Evolutionary conservation across 2,797 vertebrate species (phyloP).

Genomic region (Glyptemys insculpta): DNA sequence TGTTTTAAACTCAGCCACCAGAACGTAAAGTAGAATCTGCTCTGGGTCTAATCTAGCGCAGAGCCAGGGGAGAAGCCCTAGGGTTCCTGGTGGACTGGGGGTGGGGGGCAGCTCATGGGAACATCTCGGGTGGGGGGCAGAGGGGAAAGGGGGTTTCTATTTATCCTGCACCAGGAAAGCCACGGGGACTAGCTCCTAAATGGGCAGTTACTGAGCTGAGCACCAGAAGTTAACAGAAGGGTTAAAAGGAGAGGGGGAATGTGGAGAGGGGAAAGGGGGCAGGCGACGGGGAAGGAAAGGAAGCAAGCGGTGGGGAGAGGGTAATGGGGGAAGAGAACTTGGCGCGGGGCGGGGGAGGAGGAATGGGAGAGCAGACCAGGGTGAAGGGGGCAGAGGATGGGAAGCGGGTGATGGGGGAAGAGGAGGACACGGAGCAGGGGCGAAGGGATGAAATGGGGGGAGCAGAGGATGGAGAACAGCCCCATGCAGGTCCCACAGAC

Average conservation of each 20-base stretch:
- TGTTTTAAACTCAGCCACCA: not conserved
- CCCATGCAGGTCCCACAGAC: not conserved
- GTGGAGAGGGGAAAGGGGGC: not conserved
- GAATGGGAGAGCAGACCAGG: not conserved
- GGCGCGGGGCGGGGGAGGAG: not conserved
- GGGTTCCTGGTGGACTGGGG: not conserved
- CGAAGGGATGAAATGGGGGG: too few relatives aligned
- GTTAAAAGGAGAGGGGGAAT: not conserved
- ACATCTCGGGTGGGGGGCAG: too few relatives aligned
- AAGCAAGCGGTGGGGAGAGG: fast-evolving
- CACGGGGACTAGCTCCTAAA: not conserved
- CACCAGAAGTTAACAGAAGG: not conserved
- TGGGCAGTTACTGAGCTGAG: not conserved
- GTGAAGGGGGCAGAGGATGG: not conserved
- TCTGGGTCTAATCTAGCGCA: not conserved
- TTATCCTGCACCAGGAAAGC: not conserved
- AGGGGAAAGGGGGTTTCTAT: not conserved
- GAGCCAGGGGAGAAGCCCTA: not conserved
- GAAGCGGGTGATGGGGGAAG: not conserved
- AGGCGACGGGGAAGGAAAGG: not conserved
- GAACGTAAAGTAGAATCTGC: not conserved
- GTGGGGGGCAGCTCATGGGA: too few relatives aligned
- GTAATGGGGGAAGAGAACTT: too few relatives aligned
- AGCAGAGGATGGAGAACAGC: not conserved
- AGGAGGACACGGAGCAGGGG: not conserved